phyloP scores from a whole-genome alignment of 2,113 vertebrate species.

The Ailuropoda melanoleuca region DNA sequence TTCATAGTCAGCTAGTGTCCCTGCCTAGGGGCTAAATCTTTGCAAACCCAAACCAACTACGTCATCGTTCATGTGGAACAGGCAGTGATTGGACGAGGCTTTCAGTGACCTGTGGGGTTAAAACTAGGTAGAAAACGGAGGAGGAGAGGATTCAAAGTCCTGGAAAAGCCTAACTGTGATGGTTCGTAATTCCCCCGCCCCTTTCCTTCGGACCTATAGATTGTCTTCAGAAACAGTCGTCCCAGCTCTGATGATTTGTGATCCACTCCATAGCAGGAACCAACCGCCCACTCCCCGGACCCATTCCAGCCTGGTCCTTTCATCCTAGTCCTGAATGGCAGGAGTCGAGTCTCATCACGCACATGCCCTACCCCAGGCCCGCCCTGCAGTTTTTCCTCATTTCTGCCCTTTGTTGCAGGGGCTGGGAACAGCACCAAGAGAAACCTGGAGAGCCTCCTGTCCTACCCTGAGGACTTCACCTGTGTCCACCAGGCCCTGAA shows the following conservation, averaged over 20 bases:
- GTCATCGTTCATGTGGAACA: neutral
- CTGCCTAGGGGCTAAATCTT: neutral
- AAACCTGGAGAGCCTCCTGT: conserved; percentile 73
- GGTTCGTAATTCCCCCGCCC: neutral
- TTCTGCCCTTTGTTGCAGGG: conserved; percentile 53
- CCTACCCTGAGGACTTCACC: conserved; percentile 52
- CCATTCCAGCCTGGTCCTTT: neutral
- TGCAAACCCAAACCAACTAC: neutral
- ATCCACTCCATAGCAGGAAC: neutral
- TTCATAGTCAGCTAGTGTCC: neutral
- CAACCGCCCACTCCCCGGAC: neutral
- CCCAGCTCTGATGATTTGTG: neutral
- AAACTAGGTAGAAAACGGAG: neutral
- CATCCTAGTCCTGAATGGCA: neutral
- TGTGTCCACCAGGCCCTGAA: conserved; percentile 78
- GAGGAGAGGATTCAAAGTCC: neutral
- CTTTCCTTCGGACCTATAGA: neutral
- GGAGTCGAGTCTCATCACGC: too few species aligned
- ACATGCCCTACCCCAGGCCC: too few species aligned
- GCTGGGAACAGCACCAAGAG: conserved; percentile 75
- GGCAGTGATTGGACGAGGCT: neutral
- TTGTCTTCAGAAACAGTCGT: neutral
- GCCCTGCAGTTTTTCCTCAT: neutral
- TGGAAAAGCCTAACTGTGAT: neutral
- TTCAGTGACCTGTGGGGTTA: neutral